Evolutionary conservation across 2,113 vertebrate genomes (phyloP), one percentile per base, ranked within the genome.

Genomic region (Symphodus melops): DNA sequence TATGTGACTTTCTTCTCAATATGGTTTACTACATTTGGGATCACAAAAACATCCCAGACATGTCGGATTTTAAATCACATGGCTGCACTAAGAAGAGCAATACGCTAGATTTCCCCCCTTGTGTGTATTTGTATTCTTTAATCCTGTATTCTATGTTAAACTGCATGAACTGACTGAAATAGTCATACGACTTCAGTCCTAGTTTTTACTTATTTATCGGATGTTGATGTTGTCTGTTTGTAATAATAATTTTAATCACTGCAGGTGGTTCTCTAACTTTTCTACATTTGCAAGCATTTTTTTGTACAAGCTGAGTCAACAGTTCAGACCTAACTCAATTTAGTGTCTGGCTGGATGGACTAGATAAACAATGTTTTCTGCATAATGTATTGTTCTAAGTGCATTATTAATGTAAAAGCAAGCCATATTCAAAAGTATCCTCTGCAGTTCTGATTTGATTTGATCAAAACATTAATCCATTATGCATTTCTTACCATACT

Each of bases 1-100:
- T 65, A 74, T 85, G 88, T 82, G 79, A 89, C 81, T 90, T 71
- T 82, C 46, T 64, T 88, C 13, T 68, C 71, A 88, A 71, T 86
- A 77, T 84, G 78, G 87, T 86, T 75, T 68, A 75, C 69, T 82
- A 83, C 79, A 66, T 78, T 64, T 49, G 60, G 84, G 81, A 82
- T 83, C 65, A 77, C 28, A 65, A 72, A 82, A 72, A 62, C 55
- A 72, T 81, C 65, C 58, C 55, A 63, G 66, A 72, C 66, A 79
- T 73, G 69, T 61, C 21, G 61, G 61, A 60, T 70, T 75, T 77
- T 16, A 62, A 68, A 37, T 68, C 73, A 77, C 59, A 55, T 59
- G 73, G 66, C 53, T 57, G 62, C 54, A 21, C 36, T 49, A 19
- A 41, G 54, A 60, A 12, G n/a, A 77, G 9, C 68, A 54, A 17